A percentile compares a stretch with the other conserved stretches of the same genome.
Conservation (phyloP, 2,888 invertebrate species). For the Atethmia centrago region DNA sequence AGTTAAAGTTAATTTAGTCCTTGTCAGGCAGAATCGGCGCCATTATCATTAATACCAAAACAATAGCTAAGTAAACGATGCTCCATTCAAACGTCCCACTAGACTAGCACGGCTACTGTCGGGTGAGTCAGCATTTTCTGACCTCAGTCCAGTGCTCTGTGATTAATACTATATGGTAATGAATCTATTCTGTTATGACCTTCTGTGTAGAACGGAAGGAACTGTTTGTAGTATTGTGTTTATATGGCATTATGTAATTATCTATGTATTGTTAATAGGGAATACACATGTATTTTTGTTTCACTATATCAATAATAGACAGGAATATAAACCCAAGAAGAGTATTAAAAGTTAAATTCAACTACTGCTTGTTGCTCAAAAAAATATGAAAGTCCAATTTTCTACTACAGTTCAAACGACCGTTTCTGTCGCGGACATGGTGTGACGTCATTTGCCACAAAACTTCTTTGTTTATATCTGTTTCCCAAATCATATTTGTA, state of each 20-base stretch:
- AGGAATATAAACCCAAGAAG: too few relatives aligned
- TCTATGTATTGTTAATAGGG: slow-evolving; percentile 18
- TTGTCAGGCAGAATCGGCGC: slow-evolving; percentile 33
- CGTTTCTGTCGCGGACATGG: too few relatives aligned
- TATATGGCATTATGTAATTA: slow-evolving; percentile 52
- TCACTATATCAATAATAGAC: too few relatives aligned
- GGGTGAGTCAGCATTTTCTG: slow-evolving; percentile 59
- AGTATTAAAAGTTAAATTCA: too few relatives aligned
- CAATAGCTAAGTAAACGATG: slow-evolving; percentile 32
- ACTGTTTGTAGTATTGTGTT: slow-evolving; percentile 35
- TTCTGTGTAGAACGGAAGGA: slow-evolving; percentile 64
- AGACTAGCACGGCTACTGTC: slow-evolving; percentile 25
- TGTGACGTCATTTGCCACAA: too few relatives aligned
- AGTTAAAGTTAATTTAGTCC: neutral
- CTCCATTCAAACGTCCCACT: slow-evolving; percentile 37
- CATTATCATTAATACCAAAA: slow-evolving; percentile 33
- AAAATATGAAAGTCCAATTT: too few relatives aligned
- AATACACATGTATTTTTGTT: too few relatives aligned
- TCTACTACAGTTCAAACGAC: too few relatives aligned
- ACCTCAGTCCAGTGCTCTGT: slow-evolving; percentile 61
- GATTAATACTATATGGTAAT: slow-evolving; percentile 68
- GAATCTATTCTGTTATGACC: slow-evolving; percentile 66
- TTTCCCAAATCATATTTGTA: too few relatives aligned
- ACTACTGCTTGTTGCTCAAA: too few relatives aligned
- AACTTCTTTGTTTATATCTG: too few relatives aligned